Percentiles rank a stretch among this genome's conserved stretches.
Conservation (phyloP, 2,113 vertebrate genomes). For the Petroica traversi region DNA sequence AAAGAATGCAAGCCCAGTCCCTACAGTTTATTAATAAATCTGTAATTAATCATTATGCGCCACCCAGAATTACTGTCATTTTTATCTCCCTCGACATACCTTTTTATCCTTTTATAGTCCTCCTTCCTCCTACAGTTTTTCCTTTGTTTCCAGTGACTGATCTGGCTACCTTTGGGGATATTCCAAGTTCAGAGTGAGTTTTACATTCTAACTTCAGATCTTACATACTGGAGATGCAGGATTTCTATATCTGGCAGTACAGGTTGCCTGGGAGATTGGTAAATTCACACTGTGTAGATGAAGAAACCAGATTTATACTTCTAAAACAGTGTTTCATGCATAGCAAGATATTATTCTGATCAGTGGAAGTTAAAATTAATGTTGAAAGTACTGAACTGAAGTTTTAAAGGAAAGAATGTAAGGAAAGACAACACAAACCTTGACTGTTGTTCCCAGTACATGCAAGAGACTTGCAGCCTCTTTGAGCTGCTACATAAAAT, state of each 20-base stretch:
- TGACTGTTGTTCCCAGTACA: neutral
- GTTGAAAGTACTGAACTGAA: neutral
- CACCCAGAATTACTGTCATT: neutral
- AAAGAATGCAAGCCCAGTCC: neutral
- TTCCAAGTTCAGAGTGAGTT: slow-evolving; percentile 28
- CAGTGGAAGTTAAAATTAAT: slow-evolving; percentile 5
- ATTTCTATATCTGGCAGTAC: neutral
- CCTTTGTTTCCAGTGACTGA: neutral
- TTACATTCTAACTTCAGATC: slow-evolving; percentile 2
- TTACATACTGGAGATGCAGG: neutral
- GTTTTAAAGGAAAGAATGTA: neutral
- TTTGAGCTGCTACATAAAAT: neutral
- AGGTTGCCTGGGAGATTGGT: slow-evolving; percentile 19
- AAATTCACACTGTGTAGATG: neutral
- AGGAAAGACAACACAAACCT: neutral
- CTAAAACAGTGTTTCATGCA: neutral
- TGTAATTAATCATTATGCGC: neutral
- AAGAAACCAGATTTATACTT: slow-evolving; percentile 2
- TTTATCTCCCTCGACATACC: neutral
- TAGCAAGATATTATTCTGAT: slow-evolving; percentile 6
- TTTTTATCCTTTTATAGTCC: neutral
- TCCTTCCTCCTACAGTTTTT: neutral
- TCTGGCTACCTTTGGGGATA: slow-evolving; percentile 1
- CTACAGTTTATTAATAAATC: neutral
- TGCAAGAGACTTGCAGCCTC: neutral